Conservation (phyloP, 2,888 invertebrate genomes). For the Polyommatus icarus region DNA sequence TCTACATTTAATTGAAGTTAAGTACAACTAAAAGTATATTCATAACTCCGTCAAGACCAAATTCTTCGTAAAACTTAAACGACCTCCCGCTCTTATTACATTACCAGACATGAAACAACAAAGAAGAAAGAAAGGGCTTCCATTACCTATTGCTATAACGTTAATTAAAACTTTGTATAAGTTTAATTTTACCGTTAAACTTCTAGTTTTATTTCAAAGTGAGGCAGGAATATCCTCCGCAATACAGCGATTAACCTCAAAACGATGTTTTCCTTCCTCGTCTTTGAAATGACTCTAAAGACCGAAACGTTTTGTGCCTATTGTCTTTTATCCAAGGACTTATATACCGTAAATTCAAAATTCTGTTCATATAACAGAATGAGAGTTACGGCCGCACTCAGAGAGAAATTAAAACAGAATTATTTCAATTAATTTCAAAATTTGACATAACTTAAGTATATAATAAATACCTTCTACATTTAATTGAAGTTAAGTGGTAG, state of each 20-base stretch:
- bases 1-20: too few relatives aligned
- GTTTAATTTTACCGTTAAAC: conserved; percentile 31
- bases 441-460: too few relatives aligned
- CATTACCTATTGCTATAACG: conserved; percentile 22
- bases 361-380: not conserved
- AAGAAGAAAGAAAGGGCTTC: not conserved
- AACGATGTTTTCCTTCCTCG: conserved; percentile 1
- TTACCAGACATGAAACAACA: conserved; percentile 1
- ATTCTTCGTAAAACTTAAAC: not conserved
- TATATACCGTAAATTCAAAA: not conserved
- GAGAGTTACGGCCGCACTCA: not conserved
- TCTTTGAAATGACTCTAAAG: not conserved
- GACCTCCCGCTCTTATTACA: not conserved
- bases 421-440: too few relatives aligned
- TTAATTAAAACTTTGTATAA: conserved; percentile 39
- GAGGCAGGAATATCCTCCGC: not conserved
- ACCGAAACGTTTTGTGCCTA: not conserved
- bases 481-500: too few relatives aligned
- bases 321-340: not conserved
- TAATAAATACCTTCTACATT: too few relatives aligned
- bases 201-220: conserved; percentile 33
- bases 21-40: not conserved
- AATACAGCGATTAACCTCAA: conserved; percentile 19
- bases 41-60: not conserved
- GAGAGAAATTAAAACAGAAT: too few relatives aligned